Percentiles rank a stretch among this genome's conserved stretches.
Evolutionary conservation across 2,113 vertebrate genomes (phyloP).

Genomic region (Pygoscelis adeliae): DNA sequence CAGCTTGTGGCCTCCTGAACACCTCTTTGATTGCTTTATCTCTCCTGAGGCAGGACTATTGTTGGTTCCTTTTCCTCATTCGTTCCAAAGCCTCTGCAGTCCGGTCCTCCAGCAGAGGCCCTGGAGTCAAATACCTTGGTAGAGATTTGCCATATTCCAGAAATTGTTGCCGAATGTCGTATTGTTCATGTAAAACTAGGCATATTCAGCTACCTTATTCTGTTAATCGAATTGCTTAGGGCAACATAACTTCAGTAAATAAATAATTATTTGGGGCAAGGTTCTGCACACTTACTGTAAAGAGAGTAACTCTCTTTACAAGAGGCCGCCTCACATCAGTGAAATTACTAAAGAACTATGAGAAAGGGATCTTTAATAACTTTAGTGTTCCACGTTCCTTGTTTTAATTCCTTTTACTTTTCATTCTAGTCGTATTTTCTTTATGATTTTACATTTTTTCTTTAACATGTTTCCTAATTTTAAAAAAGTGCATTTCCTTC

Average conservation of each 20-base stretch:
- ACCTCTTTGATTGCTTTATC: background rate
- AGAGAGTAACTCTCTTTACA: background rate
- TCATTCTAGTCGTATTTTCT: background rate
- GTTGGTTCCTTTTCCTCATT: background rate
- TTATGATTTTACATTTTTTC: background rate
- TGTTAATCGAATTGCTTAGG: background rate
- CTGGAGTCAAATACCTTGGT: background rate
- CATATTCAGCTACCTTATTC: background rate
- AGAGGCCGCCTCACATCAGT: background rate
- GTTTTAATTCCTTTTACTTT: background rate
- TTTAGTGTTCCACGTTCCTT: background rate
- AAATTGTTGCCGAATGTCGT: background rate
- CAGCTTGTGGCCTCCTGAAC: background rate
- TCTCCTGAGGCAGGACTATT: background rate
- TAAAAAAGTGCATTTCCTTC: background rate
- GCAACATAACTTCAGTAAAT: background rate
- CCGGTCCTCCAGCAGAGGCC: background rate
- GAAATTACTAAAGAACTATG: background rate
- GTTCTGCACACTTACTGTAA: background rate
- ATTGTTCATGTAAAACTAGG: background rate
- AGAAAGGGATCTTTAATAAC: background rate
- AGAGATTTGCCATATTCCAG: background rate
- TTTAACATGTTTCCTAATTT: background rate
- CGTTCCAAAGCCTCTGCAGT: background rate
- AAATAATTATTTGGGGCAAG: background rate